Evolutionary conservation across 2,113 vertebrate species (phyloP).

Genomic region (Planiliza haematocheilus): DNA sequence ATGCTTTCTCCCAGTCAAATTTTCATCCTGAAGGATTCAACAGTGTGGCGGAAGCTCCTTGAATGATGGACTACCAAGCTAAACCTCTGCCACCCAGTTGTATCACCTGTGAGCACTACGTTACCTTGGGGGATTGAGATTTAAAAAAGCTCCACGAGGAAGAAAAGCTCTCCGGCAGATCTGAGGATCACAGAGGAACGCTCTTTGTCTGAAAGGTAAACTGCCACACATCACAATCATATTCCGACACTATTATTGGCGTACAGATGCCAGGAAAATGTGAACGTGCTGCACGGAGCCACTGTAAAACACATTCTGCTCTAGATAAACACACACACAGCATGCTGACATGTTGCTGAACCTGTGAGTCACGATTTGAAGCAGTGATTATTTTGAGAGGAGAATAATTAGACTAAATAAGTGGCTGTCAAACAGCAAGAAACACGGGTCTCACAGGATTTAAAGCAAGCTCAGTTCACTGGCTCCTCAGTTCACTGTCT

Average conservation of each 20-base stretch:
- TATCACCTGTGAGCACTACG: slow-evolving; percentile 20
- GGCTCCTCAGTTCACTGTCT: neutral
- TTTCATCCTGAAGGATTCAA: slow-evolving; percentile 13
- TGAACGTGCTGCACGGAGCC: slow-evolving; percentile 2
- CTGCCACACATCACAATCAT: neutral
- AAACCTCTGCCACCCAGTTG: neutral
- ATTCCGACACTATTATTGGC: neutral
- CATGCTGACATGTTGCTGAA: slow-evolving; percentile 37
- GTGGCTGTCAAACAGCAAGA: slow-evolving; percentile 23
- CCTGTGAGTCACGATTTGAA: slow-evolving; percentile 28
- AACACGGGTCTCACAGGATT: neutral
- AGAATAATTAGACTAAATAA: slow-evolving; percentile 45
- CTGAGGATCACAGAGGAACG: slow-evolving; percentile 30
- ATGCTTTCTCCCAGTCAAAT: slow-evolving; percentile 14
- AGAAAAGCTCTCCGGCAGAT: neutral
- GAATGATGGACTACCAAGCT: slow-evolving; percentile 12
- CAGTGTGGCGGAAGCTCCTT: neutral
- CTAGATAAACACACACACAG: slow-evolving; percentile 20
- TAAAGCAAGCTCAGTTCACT: neutral
- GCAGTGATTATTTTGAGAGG: slow-evolving; percentile 30
- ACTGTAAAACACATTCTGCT: slow-evolving; percentile 16
- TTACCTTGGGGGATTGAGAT: slow-evolving; percentile 24
- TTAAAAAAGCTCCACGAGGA: slow-evolving; percentile 1
- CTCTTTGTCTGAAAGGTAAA: slow-evolving; percentile 59
- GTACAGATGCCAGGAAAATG: neutral